These are phyloP conservation scores for Crotalus helleri DNA, from an alignment of 2,113 vertebrate genomes.

Conservation along the genomic window DNA sequence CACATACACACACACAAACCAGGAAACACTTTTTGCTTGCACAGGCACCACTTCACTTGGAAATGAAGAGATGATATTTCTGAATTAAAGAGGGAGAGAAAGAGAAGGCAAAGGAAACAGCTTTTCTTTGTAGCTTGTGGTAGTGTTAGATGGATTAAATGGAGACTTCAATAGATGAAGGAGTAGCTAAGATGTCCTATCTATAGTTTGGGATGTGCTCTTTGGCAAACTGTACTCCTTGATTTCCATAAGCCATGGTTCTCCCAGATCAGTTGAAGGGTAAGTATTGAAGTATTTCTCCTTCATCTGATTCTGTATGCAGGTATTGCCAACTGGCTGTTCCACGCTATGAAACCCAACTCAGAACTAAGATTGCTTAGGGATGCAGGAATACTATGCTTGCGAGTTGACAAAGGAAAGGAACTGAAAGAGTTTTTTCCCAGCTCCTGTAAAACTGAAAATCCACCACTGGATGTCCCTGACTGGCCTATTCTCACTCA, in stretches of 20 bases:
- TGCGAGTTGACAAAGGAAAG: background rate
- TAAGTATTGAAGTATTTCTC: background rate
- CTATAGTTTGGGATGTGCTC: background rate
- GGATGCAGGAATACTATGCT: background rate
- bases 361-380: background rate
- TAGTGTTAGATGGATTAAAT: background rate
- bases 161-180: background rate
- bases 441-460: background rate
- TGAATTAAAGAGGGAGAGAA: background rate
- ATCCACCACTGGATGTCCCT: background rate
- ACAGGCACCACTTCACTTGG: background rate
- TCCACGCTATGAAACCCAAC: background rate
- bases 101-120: background rate
- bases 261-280: background rate
- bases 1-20: background rate
- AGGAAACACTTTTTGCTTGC: background rate
- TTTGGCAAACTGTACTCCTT: background rate
- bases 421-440: background rate
- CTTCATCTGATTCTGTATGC: background rate
- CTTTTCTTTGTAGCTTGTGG: background rate
- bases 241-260: background rate
- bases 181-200: background rate
- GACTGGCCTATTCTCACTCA: background rate
- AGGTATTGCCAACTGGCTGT: background rate
- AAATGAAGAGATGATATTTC: background rate